Conservation (phyloP, 2,888 invertebrate species). For the Torymus tubicola region DNA sequence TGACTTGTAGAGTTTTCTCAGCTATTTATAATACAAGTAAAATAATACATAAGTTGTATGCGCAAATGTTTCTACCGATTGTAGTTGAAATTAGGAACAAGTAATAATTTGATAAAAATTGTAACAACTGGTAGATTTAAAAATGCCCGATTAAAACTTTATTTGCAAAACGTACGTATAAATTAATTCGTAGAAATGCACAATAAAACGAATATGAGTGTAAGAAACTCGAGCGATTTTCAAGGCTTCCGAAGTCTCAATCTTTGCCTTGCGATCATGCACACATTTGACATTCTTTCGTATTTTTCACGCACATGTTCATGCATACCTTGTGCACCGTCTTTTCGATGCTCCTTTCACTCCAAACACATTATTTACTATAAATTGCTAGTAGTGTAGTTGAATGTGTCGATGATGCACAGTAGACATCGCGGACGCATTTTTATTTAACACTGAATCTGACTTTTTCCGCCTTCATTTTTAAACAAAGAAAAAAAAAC, state of each 20-base stretch:
- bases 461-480: slow-evolving; percentile 30
- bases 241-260: slow-evolving; percentile 42
- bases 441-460: slow-evolving; percentile 47
- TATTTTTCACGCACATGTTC: slow-evolving; percentile 51
- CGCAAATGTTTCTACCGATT: background rate
- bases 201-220: slow-evolving; percentile 27
- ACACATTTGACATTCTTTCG: slow-evolving; percentile 53
- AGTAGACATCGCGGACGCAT: slow-evolving; percentile 49
- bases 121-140: slow-evolving; percentile 19
- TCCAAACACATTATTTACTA: slow-evolving; percentile 72
- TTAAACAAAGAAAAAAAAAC: slow-evolving; percentile 41
- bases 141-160: slow-evolving; percentile 42
- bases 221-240: slow-evolving; percentile 52
- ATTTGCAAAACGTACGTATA: slow-evolving; percentile 39
- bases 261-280: slow-evolving; percentile 39
- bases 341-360: slow-evolving; percentile 56
- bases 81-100: slow-evolving; percentile 38
- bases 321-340: slow-evolving; percentile 58
- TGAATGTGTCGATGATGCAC: slow-evolving; percentile 51
- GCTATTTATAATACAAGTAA: slow-evolving; percentile 4
- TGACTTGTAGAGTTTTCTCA: slow-evolving; percentile 6
- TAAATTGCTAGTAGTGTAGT: slow-evolving; percentile 71
- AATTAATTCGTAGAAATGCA: slow-evolving; percentile 33
- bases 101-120: slow-evolving; percentile 19
- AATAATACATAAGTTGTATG: slow-evolving; percentile 1